These are phyloP conservation scores for Phylloscopus collybita DNA, from an alignment of 2,797 vertebrate genomes.

Conservation along the genomic window DNA sequence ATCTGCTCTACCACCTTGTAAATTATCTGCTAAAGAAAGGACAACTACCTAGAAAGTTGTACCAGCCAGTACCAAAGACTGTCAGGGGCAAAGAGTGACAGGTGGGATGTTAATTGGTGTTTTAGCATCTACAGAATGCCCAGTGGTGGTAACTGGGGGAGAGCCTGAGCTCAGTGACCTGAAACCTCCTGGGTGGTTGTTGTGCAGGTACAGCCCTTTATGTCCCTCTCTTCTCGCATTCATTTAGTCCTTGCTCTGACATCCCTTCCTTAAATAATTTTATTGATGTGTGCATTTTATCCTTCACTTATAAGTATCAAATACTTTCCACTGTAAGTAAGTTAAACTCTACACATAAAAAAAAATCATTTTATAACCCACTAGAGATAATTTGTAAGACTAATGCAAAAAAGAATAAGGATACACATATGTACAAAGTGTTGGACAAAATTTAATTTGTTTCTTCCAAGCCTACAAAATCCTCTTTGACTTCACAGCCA, in stretches of 20 bases:
- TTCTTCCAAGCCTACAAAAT: background rate
- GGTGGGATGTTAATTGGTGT: background rate
- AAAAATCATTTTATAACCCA: background rate
- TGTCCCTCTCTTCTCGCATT: background rate
- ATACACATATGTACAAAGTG: background rate
- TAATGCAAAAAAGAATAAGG: background rate
- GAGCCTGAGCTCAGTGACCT: background rate
- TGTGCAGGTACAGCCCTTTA: background rate
- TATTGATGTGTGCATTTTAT: background rate
- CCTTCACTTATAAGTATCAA: background rate
- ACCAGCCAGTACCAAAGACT: background rate
- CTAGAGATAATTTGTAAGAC: background rate
- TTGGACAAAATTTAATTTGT: background rate
- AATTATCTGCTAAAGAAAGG: background rate
- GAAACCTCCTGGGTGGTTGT: background rate
- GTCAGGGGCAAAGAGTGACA: background rate
- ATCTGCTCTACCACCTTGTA: background rate
- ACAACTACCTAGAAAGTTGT: background rate
- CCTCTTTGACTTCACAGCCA: background rate
- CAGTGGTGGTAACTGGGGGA: background rate
- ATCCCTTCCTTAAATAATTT: background rate
- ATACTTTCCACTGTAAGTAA: background rate
- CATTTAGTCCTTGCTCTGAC: background rate
- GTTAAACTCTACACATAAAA: background rate
- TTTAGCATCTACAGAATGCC: background rate